Evolutionary conservation across 2,888 invertebrate species (phyloP), one percentile per base, ranked within the genome.

Genomic region (Leucoma salicis): DNA sequence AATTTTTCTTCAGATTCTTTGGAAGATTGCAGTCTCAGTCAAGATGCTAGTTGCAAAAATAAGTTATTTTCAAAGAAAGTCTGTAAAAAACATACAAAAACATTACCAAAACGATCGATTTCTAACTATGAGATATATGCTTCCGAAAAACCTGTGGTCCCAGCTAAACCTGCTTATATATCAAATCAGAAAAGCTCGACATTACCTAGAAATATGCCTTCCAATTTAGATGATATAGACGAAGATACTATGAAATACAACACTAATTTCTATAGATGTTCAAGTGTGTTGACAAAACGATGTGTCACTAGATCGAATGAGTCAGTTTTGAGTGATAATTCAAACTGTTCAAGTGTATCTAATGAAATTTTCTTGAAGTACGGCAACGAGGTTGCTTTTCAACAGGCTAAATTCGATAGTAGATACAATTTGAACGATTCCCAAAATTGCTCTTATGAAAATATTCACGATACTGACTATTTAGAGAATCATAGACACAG

Each of bases 1-100:
- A 94, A 94, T 63, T 95, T 95, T 60, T 95, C 95, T 35, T 95
- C 95, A 0, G 95, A 95, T 79, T 95, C 95, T 0, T 77, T 95
- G 37, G 95, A 95, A 78, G 94, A 94, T 49, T 93, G 92, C 62
- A 92, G 92, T 66, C 74, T 92, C 0, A 91, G 91, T 52, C 86
- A 91, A 60, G 91, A 91, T 33, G 82, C 80, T 10, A 88, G 86
- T 50, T 88, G 88, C 53, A 78, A 89, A 58, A 90, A 89, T 43
- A 90, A 90, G 64, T 67, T 73, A 46, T 92, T 72, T 69, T 91
- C 80, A 5, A 92, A 91, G 59, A 88, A 86, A 55, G 71, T 90
- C 4, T 91, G 90, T 45, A 90, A 88, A 49, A 91, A 91, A 46
- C 90, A 91, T 48, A 91, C 83, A 14, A 91, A 90, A 57, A 79